phyloP scores from a whole-genome alignment of 2,888 invertebrate genomes.

The Hydraecia micacea region DNA sequence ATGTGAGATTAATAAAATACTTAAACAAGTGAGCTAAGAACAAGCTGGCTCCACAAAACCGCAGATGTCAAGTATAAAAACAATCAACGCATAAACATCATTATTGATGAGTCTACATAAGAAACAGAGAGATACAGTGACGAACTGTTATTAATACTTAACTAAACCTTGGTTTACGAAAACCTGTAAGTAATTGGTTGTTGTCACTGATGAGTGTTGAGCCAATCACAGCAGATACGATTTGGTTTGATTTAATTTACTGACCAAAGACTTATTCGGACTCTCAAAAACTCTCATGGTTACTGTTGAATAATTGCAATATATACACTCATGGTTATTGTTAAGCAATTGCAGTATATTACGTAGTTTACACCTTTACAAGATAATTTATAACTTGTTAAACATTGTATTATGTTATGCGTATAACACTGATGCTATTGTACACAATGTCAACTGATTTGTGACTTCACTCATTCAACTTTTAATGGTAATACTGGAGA shows the following conservation, averaged over 20 bases:
- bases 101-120: not conserved
- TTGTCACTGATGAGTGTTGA: not conserved
- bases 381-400: not conserved
- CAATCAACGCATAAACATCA: too few relatives aligned
- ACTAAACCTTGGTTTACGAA: not conserved
- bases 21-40: too few relatives aligned
- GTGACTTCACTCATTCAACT: conserved; percentile 2
- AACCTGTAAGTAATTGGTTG: not conserved
- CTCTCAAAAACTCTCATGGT: not conserved
- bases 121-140: not conserved
- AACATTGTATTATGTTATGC: not conserved
- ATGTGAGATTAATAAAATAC: too few relatives aligned
- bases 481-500: conserved; percentile 3
- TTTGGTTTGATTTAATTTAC: not conserved
- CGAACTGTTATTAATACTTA: not conserved
- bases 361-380: not conserved
- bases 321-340: not conserved
- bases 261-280: not conserved
- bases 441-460: conserved; percentile 12
- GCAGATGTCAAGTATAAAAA: too few relatives aligned
- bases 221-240: not conserved
- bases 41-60: too few relatives aligned
- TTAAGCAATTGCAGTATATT: not conserved
- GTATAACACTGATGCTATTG: conserved; percentile 10
- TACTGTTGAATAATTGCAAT: not conserved